phyloP scores from a whole-genome alignment of 2,888 invertebrate genomes.

The Polyommatus iphigenia region DNA sequence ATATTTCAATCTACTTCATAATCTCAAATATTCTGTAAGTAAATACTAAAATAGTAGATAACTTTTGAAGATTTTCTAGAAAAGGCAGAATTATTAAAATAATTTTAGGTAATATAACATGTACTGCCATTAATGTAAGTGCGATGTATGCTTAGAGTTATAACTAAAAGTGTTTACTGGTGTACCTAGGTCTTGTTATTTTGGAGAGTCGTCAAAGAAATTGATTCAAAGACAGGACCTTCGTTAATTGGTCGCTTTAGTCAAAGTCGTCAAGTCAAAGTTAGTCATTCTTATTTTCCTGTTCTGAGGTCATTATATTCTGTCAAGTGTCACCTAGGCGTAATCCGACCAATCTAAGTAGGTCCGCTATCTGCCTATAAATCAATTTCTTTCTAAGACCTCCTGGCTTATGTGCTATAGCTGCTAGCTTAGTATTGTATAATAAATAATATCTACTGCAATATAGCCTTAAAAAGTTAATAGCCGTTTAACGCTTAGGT shows the following conservation, averaged over 20 bases:
- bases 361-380: too few relatives aligned
- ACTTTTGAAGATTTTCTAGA: background rate
- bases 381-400: too few relatives aligned
- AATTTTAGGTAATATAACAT: background rate
- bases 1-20: background rate
- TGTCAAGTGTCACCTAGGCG: too few relatives aligned
- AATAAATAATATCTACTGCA: too few relatives aligned
- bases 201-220: background rate
- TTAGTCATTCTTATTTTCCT: too few relatives aligned
- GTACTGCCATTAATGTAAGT: constrained; percentile 11
- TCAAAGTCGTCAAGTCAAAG: background rate
- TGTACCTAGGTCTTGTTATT: background rate
- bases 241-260: background rate
- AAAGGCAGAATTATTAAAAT: background rate
- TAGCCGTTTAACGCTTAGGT: too few relatives aligned
- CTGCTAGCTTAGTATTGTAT: too few relatives aligned
- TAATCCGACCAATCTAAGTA: too few relatives aligned
- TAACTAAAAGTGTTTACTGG: background rate
- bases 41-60: background rate
- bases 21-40: background rate
- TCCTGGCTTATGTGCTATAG: too few relatives aligned
- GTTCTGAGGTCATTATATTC: too few relatives aligned
- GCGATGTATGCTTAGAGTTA: background rate
- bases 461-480: too few relatives aligned
- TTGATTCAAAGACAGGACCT: background rate